phyloP scores from a whole-genome alignment of 2,797 vertebrate species.

The Fistularia tabacaria region DNA sequence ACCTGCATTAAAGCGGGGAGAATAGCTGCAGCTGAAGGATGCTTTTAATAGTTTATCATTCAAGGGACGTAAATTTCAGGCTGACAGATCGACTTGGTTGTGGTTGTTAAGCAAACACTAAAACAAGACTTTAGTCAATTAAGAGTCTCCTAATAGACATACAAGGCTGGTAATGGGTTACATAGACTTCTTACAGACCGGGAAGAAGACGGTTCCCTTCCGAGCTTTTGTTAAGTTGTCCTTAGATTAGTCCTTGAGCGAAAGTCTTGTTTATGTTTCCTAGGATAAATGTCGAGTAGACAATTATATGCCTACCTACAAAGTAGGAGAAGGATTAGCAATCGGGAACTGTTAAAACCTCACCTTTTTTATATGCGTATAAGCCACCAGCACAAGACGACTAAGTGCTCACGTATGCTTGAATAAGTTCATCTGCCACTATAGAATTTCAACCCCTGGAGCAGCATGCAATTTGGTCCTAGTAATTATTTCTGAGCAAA shows the following conservation, averaged over 20 bases:
- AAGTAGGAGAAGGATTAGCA: neutral
- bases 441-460: constrained; percentile 65
- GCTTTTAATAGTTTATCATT: no score
- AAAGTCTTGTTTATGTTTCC: no score
- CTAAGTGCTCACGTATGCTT: constrained; percentile 60
- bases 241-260: no score
- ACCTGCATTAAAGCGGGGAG: no score
- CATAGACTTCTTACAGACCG: neutral
- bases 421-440: constrained; percentile 63
- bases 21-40: no score
- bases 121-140: no score
- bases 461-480: constrained; percentile 62
- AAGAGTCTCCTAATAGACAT: no score
- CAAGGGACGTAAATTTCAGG: neutral
- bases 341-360: constrained; percentile 22
- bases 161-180: no score
- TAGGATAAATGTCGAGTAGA: no score
- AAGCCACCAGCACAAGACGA: constrained; percentile 46
- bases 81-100: neutral
- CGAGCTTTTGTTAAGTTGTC: no score
- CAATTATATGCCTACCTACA: no score
- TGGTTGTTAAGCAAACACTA: no score
- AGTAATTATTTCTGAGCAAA: constrained; percentile 76
- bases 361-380: constrained; percentile 45
- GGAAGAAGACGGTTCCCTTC: neutral